Evolutionary conservation across 2,113 vertebrate species (phyloP).

Genomic region (Phalacrocorax brasilianus): DNA sequence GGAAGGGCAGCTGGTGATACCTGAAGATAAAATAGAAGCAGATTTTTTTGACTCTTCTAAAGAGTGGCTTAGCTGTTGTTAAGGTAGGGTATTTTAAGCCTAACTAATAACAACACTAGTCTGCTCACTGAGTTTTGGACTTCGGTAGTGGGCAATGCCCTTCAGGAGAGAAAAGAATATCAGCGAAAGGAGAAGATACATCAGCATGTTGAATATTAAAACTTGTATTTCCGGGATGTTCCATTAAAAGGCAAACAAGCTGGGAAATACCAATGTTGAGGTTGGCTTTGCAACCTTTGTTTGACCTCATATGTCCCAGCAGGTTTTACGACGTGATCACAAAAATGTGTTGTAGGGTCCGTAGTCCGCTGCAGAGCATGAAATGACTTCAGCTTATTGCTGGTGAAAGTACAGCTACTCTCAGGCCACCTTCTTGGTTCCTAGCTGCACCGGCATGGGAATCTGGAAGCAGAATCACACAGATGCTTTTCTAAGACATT

Average conservation of each 20-base stretch:
- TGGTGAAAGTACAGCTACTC: not conserved
- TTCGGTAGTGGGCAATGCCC: not conserved
- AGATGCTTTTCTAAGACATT: not conserved
- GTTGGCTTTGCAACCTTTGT: not conserved
- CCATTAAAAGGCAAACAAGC: not conserved
- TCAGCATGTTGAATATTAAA: not conserved
- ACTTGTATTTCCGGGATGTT: not conserved
- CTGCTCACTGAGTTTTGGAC: not conserved
- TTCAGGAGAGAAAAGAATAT: not conserved
- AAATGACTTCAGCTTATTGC: not conserved
- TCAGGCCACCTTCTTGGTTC: not conserved
- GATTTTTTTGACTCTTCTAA: not conserved
- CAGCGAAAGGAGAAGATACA: not conserved
- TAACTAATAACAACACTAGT: not conserved
- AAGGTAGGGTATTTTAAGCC: not conserved
- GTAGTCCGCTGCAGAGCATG: not conserved
- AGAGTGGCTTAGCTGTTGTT: not conserved
- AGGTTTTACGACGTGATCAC: not conserved
- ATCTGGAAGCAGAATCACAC: not conserved
- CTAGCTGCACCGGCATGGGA: not conserved
- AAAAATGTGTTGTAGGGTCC: not conserved
- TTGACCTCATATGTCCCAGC: not conserved
- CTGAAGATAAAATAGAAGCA: not conserved
- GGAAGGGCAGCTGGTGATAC: not conserved
- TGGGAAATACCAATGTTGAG: not conserved